Conservation (phyloP, 2,797 vertebrate genomes). For the Pseudocheirus occidentalis region DNA sequence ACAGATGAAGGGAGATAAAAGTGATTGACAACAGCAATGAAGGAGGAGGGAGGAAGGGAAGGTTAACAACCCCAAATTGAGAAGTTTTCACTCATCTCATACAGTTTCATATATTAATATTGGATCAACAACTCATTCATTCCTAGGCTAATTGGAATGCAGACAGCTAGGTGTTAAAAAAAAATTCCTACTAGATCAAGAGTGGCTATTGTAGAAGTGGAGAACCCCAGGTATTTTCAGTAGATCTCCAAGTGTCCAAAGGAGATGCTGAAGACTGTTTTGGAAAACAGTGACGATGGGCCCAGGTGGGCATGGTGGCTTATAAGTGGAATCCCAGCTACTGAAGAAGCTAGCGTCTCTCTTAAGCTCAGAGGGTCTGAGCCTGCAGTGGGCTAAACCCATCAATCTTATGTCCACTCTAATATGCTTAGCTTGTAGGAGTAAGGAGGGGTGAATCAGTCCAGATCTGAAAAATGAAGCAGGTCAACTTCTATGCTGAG, state of each 20-base stretch:
- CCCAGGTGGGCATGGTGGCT: background rate
- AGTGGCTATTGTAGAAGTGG: background rate
- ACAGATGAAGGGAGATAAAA: too few species aligned
- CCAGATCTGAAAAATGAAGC: background rate
- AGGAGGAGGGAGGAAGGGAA: too few species aligned
- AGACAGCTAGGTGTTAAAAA: background rate
- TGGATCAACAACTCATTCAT: background rate
- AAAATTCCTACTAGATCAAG: background rate
- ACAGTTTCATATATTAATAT: background rate
- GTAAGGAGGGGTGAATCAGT: background rate
- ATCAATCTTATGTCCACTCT: background rate
- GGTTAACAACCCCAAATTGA: too few species aligned
- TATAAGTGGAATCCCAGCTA: background rate
- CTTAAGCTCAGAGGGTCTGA: background rate
- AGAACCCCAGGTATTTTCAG: background rate
- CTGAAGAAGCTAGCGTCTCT: background rate
- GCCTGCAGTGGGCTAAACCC: background rate
- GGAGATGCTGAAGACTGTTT: background rate
- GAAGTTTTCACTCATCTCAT: too few species aligned
- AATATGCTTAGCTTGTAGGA: background rate
- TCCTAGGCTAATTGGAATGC: background rate
- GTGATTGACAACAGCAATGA: too few species aligned
- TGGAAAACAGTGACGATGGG: background rate
- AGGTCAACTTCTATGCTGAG: background rate
- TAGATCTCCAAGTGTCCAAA: background rate